phyloP scores from a whole-genome alignment of 92 coral and sea anemone genomes.

The Heliopora coerulea region DNA sequence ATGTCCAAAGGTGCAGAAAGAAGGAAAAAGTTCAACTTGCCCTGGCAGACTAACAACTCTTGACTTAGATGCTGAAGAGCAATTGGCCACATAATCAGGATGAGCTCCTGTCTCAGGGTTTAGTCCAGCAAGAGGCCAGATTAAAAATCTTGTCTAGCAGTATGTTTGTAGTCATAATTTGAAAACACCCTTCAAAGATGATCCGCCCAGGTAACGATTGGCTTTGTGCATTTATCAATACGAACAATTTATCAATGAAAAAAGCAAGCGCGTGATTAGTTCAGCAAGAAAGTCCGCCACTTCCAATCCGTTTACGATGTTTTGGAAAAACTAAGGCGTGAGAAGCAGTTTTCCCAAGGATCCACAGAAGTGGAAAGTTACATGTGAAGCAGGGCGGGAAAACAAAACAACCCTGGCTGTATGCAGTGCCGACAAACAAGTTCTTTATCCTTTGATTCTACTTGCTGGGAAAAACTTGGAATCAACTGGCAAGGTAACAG shows the following conservation, averaged over 20 bases:
- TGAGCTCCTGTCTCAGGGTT: not conserved
- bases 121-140: conserved; percentile 9
- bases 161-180: not conserved
- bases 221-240: not conserved
- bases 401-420: conserved; percentile 7
- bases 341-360: conserved; percentile 5
- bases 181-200: conserved; percentile 13
- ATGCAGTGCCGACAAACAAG: not conserved
- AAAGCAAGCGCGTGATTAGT: not conserved
- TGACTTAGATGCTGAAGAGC: conserved; percentile 14
- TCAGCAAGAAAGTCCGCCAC: conserved; percentile 14
- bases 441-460: not conserved
- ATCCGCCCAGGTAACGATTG: no score
- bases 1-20: conserved; percentile 10
- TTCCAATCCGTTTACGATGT: conserved; percentile 1
- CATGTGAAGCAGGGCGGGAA: conserved; percentile 12
- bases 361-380: conserved; percentile 16
- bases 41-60: no score
- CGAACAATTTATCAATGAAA: conserved; percentile 5
- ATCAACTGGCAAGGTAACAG: conserved; percentile 10
- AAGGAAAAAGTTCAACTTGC: no score
- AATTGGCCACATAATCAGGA: not conserved
- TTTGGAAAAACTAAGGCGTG: not conserved
- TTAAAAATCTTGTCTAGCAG: conserved; percentile 1
- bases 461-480: conserved; percentile 2